phyloP scores from a whole-genome alignment of 2,888 invertebrate species.

The Perizoma flavofasciatum region DNA sequence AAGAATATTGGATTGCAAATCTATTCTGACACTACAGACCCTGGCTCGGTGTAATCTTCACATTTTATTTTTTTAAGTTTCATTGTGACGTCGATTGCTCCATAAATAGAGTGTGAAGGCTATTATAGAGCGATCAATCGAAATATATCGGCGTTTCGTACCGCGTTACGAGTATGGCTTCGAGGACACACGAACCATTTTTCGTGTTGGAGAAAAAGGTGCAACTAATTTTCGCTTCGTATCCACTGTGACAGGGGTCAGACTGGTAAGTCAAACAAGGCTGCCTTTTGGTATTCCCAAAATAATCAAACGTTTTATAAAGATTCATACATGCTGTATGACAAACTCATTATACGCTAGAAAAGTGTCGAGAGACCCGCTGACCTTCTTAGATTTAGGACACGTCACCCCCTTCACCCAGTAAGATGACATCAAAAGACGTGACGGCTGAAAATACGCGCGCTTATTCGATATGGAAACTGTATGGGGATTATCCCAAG shows the following conservation, averaged over 20 bases:
- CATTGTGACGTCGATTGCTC: no score
- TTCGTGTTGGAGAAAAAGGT: no score
- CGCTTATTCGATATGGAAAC: constrained; percentile 61
- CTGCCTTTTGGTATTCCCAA: constrained; percentile 16
- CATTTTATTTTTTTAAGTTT: no score
- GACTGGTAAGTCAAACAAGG: not conserved
- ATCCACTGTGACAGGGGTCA: no score
- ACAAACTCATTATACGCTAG: constrained; percentile 27
- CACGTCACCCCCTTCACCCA: constrained; percentile 52
- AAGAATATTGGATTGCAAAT: constrained; percentile 49
- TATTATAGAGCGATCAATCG: no score
- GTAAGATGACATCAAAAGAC: constrained; percentile 61
- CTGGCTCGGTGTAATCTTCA: no score
- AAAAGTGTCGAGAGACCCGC: constrained; percentile 17
- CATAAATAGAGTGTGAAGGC: no score
- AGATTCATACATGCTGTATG: constrained; percentile 14
- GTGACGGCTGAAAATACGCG: constrained; percentile 47
- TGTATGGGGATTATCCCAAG: constrained; percentile 72
- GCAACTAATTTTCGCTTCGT: no score
- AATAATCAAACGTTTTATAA: constrained; percentile 24
- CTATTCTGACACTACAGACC: constrained; percentile 40
- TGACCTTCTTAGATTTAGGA: constrained; percentile 35
- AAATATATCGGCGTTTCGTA: no score
- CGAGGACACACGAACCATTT: no score
- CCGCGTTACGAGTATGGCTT: no score